Percentiles rank a stretch among this genome's conserved stretches.
phyloP scores from a whole-genome alignment of 2,888 invertebrate genomes.

The Epirrhoe alternata region DNA sequence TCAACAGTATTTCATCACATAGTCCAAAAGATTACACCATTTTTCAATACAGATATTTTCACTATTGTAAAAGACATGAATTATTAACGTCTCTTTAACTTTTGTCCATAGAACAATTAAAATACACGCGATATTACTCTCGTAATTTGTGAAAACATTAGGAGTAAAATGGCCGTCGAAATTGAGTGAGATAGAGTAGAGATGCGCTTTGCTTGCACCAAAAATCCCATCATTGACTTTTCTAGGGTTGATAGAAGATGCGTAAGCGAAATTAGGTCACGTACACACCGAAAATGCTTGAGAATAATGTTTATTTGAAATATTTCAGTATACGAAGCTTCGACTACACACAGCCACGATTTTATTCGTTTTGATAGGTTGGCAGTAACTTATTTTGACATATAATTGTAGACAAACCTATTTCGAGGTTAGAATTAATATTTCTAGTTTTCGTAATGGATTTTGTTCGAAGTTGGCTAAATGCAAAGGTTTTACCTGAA shows the following conservation, averaged over 20 bases:
- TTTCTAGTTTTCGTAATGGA: slow-evolving; percentile 20
- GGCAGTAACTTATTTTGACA: slow-evolving; percentile 69
- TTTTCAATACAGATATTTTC: slow-evolving; percentile 52
- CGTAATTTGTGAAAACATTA: slow-evolving; percentile 77
- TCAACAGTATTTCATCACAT: slow-evolving; percentile 65
- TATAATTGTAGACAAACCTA: slow-evolving; percentile 49
- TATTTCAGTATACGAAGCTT: slow-evolving; percentile 74
- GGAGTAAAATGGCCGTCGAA: slow-evolving; percentile 82
- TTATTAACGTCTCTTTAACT: slow-evolving; percentile 38
- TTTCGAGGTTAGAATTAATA: slow-evolving; percentile 61
- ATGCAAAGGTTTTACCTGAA: slow-evolving; percentile 86
- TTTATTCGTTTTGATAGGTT: slow-evolving; percentile 63
- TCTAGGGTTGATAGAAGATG: slow-evolving; percentile 65
- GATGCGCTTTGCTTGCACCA: slow-evolving; percentile 76
- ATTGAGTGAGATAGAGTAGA: slow-evolving; percentile 55
- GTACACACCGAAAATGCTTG: slow-evolving; percentile 69
- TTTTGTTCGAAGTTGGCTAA: slow-evolving; percentile 25
- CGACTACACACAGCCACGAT: slow-evolving; percentile 51
- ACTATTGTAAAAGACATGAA: slow-evolving; percentile 42
- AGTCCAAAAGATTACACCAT: slow-evolving; percentile 56
- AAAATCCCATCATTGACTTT: slow-evolving; percentile 65
- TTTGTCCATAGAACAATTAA: slow-evolving; percentile 48
- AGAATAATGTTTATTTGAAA: slow-evolving; percentile 49
- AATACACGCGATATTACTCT: slow-evolving; percentile 58
- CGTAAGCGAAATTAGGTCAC: slow-evolving; percentile 77